phyloP scores from a whole-genome alignment of 2,797 vertebrate genomes.

The Helicolenus hilgendorfi region DNA sequence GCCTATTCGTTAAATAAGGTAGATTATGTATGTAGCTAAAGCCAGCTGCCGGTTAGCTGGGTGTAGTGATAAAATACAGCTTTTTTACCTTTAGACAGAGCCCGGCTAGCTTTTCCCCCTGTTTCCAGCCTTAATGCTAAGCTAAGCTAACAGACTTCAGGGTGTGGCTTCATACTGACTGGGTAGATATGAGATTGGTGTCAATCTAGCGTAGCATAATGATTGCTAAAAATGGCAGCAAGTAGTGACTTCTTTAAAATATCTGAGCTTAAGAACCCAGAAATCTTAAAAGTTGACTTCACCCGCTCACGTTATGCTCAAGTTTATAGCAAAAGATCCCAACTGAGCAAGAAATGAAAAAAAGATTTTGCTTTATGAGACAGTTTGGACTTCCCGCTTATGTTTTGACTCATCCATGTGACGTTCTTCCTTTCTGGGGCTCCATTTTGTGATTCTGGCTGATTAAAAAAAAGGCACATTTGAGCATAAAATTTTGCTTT shows the following conservation, averaged over 20 bases:
- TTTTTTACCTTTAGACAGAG: too few relatives aligned
- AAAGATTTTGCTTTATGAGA: background rate
- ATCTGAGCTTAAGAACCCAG: background rate
- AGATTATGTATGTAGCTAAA: background rate
- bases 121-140: too few relatives aligned
- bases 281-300: background rate
- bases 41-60: background rate
- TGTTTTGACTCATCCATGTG: conserved; percentile 32
- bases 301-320: background rate
- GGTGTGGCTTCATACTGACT: too few relatives aligned
- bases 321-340: background rate
- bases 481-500: background rate
- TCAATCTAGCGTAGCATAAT: background rate
- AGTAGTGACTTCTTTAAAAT: background rate
- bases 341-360: background rate
- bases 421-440: background rate
- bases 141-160: too few relatives aligned
- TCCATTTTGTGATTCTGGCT: background rate
- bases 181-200: too few relatives aligned
- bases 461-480: background rate
- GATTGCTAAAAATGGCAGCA: background rate
- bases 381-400: conserved; percentile 1
- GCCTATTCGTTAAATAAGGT: too few relatives aligned
- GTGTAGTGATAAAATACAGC: background rate
- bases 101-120: too few relatives aligned